Evolutionary conservation across 2,888 invertebrate species (phyloP), one percentile per base, ranked within the genome.

Genomic region (Himalopsyche anomala): DNA sequence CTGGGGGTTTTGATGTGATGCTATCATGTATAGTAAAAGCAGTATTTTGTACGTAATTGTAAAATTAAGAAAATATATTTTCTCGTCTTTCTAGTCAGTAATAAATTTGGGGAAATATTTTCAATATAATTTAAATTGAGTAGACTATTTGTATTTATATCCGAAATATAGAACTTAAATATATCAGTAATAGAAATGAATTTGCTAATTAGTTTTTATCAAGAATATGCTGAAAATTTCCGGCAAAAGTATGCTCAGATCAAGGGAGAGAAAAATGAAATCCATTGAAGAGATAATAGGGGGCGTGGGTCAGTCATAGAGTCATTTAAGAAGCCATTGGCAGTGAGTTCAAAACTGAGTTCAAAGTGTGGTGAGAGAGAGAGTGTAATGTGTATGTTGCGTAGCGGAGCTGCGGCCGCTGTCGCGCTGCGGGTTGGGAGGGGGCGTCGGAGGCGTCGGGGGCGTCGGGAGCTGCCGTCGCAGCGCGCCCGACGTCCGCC

Each of bases 361-460:
- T 51, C 51, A 62, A 62, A 62, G 62, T 62, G 40, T 45, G 45
- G n/a, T 42, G 84, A 11, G 55, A 74, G 51, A 45, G 54, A 55
- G 84, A 74, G n/a, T 56, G 84, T 79, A 56, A 80, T 74, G 80
- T 80, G 84, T 51, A 36, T 40, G 38, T 45, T 40, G 80, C 54
- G 84, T 85, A 87, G 92, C 92, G 91, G 92, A 92, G 88, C 87
- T 87, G 88, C 87, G 88, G 74, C 87, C 89, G 89, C 87, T 87
- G 89, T 86, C 86, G 81, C 87, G 85, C 86, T 88, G 89, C 85
- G 87, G 87, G 74, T 87, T 86, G 81, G 87, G 85, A 84, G 82
- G 84, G 89, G 93, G 91, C 36, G 90, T 91, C 90, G 88, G 84
- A 80, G 85, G 84, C 85, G 79, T 85, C 87, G 88, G 82, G 81